Evolutionary conservation across 2,888 invertebrate genomes (phyloP).

Genomic region (Harmothoe impar): DNA sequence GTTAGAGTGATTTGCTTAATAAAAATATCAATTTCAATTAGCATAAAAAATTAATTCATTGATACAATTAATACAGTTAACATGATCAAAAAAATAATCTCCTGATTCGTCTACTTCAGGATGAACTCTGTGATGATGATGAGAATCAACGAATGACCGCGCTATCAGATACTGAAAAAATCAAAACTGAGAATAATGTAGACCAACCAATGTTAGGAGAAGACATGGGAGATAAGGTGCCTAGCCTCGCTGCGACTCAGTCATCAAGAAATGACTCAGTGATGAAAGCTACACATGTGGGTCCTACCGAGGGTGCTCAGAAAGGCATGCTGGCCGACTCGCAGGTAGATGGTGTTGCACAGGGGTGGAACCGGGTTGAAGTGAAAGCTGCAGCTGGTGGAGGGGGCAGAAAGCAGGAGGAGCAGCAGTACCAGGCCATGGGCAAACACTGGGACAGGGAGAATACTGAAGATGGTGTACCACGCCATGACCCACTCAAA

Average conservation of each 20-base stretch:
- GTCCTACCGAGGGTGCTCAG: too few species aligned
- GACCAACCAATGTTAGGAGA: too few species aligned
- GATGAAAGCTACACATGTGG: too few species aligned
- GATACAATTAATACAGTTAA: too few species aligned
- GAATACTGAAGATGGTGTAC: background rate
- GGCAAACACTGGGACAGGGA: conserved; percentile 60
- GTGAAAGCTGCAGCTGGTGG: background rate
- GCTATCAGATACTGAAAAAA: background rate
- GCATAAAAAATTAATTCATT: too few species aligned
- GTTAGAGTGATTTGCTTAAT: too few species aligned
- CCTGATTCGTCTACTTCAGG: background rate
- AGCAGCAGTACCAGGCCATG: conserved; percentile 39
- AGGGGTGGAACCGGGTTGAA: conserved; percentile 43
- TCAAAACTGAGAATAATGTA: too few species aligned
- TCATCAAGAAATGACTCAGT: too few species aligned
- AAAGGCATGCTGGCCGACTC: conserved; percentile 1
- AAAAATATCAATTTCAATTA: too few species aligned
- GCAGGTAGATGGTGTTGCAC: conserved; percentile 58
- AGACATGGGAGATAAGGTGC: too few species aligned
- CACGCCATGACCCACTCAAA: background rate
- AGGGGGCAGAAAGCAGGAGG: background rate
- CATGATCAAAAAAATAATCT: too few species aligned
- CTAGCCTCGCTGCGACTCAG: too few species aligned
- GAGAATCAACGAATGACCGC: background rate
- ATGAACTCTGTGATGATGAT: background rate